phyloP scores from a whole-genome alignment of 2,888 invertebrate genomes.

The Eugnorisma glareosa region DNA sequence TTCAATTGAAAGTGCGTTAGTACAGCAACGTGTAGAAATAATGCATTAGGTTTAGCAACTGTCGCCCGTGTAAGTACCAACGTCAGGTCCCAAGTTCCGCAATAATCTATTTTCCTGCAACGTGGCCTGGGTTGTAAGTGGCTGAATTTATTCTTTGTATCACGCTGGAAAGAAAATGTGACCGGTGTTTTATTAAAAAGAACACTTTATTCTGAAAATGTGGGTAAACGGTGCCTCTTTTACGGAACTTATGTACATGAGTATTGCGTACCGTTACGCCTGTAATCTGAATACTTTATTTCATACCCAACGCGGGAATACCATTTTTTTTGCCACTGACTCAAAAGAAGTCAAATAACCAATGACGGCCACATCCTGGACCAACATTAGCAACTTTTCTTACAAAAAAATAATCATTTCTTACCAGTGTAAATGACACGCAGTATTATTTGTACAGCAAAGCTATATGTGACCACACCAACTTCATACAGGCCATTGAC shows the following conservation, averaged over 20 bases:
- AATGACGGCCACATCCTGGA: slow-evolving; percentile 41
- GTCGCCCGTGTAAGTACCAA: slow-evolving; percentile 8
- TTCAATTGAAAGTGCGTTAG: slow-evolving; percentile 26
- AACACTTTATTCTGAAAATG: slow-evolving; percentile 27
- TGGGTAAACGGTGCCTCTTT: not conserved
- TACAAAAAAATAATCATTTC: slow-evolving; percentile 29
- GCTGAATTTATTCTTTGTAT: slow-evolving; percentile 34
- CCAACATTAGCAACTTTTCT: slow-evolving; percentile 8
- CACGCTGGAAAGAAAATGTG: slow-evolving; percentile 24
- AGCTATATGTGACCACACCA: slow-evolving; percentile 17
- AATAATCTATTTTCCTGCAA: slow-evolving; percentile 53
- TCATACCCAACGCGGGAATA: not conserved
- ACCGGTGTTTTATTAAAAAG: slow-evolving; percentile 38
- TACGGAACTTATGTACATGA: not conserved
- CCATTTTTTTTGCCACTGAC: not conserved
- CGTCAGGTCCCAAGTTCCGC: slow-evolving; percentile 23
- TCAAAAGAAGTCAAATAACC: not conserved
- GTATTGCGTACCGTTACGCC: not conserved
- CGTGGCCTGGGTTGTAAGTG: slow-evolving; percentile 45
- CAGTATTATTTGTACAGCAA: slow-evolving; percentile 27
- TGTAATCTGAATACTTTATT: slow-evolving; percentile 1
- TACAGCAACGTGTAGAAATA: slow-evolving; percentile 24
- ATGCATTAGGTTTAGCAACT: slow-evolving; percentile 41
- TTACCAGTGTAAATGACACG: slow-evolving; percentile 34
- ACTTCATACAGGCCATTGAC: slow-evolving; percentile 50